These are phyloP conservation scores for Lerista edwardsae DNA, from an alignment of 2,797 vertebrate species.

Conservation along the genomic window DNA sequence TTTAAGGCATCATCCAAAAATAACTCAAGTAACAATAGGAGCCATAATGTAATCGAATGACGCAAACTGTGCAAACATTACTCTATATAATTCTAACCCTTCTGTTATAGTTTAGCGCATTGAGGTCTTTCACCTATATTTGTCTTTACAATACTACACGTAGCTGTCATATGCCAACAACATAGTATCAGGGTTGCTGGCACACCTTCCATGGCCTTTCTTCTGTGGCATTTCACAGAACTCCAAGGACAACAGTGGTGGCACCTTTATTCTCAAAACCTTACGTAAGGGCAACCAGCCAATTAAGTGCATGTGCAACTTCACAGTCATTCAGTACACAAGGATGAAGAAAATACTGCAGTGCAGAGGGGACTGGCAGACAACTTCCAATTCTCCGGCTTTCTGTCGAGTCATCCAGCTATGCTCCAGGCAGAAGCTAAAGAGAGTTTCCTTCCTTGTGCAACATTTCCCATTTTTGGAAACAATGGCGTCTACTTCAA, in stretches of 20 bases:
- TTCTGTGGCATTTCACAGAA: fast-evolving
- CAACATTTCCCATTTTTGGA: neutral
- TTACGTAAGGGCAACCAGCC: neutral
- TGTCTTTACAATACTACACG: neutral
- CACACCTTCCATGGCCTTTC: neutral
- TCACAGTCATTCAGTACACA: neutral
- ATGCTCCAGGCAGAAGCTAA: neutral
- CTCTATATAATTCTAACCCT: neutral
- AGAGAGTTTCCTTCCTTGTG: neutral
- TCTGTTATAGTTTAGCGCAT: slow-evolving; percentile 43
- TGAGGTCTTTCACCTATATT: neutral
- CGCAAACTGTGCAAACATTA: slow-evolving; percentile 40
- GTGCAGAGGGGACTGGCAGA: neutral
- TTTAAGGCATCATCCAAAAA: neutral
- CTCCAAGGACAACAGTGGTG: neutral
- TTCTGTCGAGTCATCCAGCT: neutral
- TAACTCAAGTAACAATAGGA: no score
- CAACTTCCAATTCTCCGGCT: neutral
- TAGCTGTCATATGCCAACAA: neutral
- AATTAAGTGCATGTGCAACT: slow-evolving; percentile 29
- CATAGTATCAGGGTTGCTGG: fast-evolving
- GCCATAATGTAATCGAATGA: slow-evolving; percentile 5
- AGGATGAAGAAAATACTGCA: neutral
- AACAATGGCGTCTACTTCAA: neutral
- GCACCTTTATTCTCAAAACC: neutral